A percentile compares a stretch with the other conserved stretches of the same genome.
These are phyloP conservation scores for Saccostrea echinata DNA, from an alignment of 1,140 invertebrate species.

Conservation along the genomic window DNA sequence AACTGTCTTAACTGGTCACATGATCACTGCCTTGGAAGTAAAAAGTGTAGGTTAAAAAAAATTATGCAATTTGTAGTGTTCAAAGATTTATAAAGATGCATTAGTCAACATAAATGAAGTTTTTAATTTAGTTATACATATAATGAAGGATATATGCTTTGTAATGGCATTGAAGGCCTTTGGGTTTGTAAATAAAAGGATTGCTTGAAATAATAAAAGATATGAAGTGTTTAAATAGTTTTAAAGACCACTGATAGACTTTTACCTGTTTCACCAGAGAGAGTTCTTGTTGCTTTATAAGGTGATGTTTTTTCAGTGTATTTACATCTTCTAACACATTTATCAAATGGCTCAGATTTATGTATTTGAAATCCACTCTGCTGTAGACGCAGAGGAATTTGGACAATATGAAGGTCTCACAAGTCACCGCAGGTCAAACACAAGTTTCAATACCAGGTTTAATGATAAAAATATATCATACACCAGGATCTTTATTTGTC, in stretches of 20 bases:
- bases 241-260: background rate
- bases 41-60: background rate
- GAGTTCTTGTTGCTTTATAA: background rate
- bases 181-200: background rate
- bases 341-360: background rate
- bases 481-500: constrained; percentile 24
- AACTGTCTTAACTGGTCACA: constrained; percentile 31
- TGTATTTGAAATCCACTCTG: constrained; percentile 22
- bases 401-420: constrained; percentile 9
- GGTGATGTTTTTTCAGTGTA: background rate
- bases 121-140: background rate
- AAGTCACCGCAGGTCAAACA: constrained; percentile 27
- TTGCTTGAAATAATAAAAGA: background rate
- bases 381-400: background rate
- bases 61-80: background rate
- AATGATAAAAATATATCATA: constrained; percentile 34
- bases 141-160: background rate
- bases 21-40: constrained; percentile 18
- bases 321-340: background rate
- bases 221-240: background rate
- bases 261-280: background rate
- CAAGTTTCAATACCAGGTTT: constrained; percentile 32
- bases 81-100: background rate
- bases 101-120: background rate
- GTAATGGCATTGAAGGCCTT: background rate